These are phyloP conservation scores for Diplodus puntazzo DNA, from an alignment of 2,797 vertebrate genomes.

Conservation along the genomic window DNA sequence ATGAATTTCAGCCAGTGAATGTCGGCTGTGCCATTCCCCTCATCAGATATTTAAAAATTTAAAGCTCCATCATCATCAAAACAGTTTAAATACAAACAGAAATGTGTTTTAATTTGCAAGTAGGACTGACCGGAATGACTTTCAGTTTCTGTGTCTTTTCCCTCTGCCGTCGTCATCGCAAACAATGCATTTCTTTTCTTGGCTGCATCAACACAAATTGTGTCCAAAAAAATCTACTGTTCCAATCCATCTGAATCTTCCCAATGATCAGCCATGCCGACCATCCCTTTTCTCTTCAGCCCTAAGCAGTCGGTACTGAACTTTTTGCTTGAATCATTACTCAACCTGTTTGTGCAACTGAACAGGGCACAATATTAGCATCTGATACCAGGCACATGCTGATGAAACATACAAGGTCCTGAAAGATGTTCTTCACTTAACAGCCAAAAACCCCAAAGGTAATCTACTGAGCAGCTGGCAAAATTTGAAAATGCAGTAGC, in stretches of 20 bases:
- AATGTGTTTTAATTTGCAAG: background rate
- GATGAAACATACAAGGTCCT: too few relatives aligned
- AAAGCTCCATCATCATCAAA: background rate
- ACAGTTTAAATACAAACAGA: background rate
- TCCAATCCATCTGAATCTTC: background rate
- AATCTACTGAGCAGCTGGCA: too few relatives aligned
- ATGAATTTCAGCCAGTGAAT: background rate
- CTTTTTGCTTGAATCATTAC: background rate
- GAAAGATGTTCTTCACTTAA: too few relatives aligned
- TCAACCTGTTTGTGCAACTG: background rate
- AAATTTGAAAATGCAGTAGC: too few relatives aligned
- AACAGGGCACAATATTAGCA: background rate
- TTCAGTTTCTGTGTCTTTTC: background rate
- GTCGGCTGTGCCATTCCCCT: background rate
- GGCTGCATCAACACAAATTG: background rate
- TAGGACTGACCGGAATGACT: background rate
- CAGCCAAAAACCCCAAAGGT: too few relatives aligned
- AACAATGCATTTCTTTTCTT: background rate
- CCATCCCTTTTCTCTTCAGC: background rate
- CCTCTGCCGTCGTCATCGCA: too few relatives aligned
- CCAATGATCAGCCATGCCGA: background rate
- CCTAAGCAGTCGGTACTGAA: background rate
- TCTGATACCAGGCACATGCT: too few relatives aligned
- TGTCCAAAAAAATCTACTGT: background rate
- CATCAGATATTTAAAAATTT: constrained; percentile 3